Percentiles rank a stretch among this genome's conserved stretches.
These are phyloP conservation scores for Grapholita molesta DNA, from an alignment of 1,140 invertebrate species.

Conservation along the genomic window DNA sequence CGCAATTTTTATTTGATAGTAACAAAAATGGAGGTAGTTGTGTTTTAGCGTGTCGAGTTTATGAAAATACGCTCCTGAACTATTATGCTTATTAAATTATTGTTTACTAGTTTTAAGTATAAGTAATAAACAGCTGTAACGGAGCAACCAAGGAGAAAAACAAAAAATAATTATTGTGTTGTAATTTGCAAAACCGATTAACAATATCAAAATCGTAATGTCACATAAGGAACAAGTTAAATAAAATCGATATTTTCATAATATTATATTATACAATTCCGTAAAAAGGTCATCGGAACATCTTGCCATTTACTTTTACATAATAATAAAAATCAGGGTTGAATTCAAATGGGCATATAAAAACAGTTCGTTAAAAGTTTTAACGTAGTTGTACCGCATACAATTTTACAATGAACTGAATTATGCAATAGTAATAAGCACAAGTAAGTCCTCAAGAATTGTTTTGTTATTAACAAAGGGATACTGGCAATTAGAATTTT, in stretches of 20 bases:
- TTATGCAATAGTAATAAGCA: neutral
- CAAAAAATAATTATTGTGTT: too few relatives aligned
- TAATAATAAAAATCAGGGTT: neutral
- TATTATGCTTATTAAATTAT: too few relatives aligned
- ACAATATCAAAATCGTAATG: neutral
- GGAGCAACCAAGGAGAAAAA: too few relatives aligned
- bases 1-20: too few relatives aligned
- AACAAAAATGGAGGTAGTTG: too few relatives aligned
- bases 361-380: neutral
- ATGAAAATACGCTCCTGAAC: too few relatives aligned
- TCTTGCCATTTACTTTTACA: neutral
- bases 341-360: neutral
- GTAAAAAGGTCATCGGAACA: neutral
- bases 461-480: too few relatives aligned
- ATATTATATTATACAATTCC: neutral
- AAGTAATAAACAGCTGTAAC: too few relatives aligned
- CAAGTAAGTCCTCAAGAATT: too few relatives aligned
- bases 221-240: neutral
- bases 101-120: too few relatives aligned
- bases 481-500: too few relatives aligned
- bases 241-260: neutral
- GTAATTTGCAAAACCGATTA: neutral
- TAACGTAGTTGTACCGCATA: neutral
- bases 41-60: too few relatives aligned
- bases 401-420: neutral